Base-by-base conservation (phyloP, 2,113 vertebrate genomes). In the Scalopus aquaticus region DNA sequence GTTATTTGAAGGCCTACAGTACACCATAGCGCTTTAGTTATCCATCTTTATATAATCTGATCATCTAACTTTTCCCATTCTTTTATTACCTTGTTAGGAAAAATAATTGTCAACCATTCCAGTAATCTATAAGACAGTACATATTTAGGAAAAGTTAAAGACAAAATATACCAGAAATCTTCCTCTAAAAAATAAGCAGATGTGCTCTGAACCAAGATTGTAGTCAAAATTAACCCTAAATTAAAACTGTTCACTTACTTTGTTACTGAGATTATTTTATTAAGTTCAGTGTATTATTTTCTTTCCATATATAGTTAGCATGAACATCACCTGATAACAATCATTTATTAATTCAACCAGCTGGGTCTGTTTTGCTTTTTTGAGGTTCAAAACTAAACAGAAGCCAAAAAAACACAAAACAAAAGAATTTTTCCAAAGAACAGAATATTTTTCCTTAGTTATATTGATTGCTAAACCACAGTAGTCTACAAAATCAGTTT, bases 51-150 rank as follows among this genome's bases (percentile, higher is more conserved):
- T 74, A 58, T 72, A 77, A 15, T 73, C 86, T 77, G 73, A 87
- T 88, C 69, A 72, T 65, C 42, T 77, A 32, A 81, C 3, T 17
- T 64, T 65, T n/a, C 16, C 7, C 35, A 70, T 44, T 91, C 4
- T 37, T 11, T 86, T 51, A 11, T 83, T 46, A 35, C 44, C 42
- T 10, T 67, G 30, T 13, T 69, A 60, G 20, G 37, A 32, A 72
- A 96, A 56, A 49, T 88, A 20, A 49, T 80, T 94, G 17, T 67
- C 90, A 96, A 89, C 30, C 6, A 56, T 92, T 22, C 44, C 11
- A 95, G 65, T 60, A 42, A n/a, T 70, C 0, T 93, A 30, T 79
- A 64, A 89, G 51, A 24, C 56, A 67, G 37, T 20, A 70, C 0
- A 39, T 42, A 62, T 22, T 56, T 28, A 44, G 7, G 37, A 86